Percentiles rank a stretch among this genome's conserved stretches.
phyloP scores from a whole-genome alignment of 2,888 invertebrate genomes.

The Ramazzottius varieornatus region DNA sequence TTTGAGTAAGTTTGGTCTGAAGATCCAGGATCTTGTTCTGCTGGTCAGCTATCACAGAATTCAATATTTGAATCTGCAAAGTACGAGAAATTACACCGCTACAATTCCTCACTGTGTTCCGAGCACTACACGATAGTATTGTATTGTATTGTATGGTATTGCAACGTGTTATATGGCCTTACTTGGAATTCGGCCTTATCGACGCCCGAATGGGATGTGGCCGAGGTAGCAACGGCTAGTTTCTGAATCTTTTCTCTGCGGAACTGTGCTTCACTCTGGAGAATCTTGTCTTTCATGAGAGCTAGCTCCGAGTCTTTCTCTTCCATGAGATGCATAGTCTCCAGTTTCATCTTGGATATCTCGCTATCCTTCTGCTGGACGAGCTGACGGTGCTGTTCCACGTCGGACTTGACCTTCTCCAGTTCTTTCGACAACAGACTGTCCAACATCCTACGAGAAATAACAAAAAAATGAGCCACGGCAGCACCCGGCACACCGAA shows the following conservation, averaged over 20 bases:
- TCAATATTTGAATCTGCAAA: slow-evolving; percentile 22
- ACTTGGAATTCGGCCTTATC: slow-evolving; percentile 1
- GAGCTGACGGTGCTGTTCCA: background rate
- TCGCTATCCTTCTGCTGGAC: background rate
- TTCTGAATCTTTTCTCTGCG: background rate
- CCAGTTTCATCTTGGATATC: background rate
- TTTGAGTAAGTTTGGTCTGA: slow-evolving; percentile 14
- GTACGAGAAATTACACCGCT: background rate
- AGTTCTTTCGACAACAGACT: background rate
- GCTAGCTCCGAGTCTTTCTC: background rate
- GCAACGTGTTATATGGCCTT: too few relatives aligned
- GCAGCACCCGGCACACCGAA: too few relatives aligned
- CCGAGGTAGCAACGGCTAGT: background rate
- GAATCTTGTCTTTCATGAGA: background rate
- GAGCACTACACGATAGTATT: too few relatives aligned
- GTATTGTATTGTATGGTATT: background rate
- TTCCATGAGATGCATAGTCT: background rate
- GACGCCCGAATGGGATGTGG: background rate
- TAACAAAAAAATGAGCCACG: background rate
- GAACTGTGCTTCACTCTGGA: background rate
- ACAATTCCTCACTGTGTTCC: too few relatives aligned
- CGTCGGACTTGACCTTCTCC: background rate
- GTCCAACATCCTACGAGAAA: background rate
- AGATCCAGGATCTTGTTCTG: slow-evolving; percentile 21
- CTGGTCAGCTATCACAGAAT: slow-evolving; percentile 25